Evolutionary conservation across 1,140 invertebrate species (phyloP), one percentile per base, ranked within the genome.

Genomic region (Drosophila tsacasi): DNA sequence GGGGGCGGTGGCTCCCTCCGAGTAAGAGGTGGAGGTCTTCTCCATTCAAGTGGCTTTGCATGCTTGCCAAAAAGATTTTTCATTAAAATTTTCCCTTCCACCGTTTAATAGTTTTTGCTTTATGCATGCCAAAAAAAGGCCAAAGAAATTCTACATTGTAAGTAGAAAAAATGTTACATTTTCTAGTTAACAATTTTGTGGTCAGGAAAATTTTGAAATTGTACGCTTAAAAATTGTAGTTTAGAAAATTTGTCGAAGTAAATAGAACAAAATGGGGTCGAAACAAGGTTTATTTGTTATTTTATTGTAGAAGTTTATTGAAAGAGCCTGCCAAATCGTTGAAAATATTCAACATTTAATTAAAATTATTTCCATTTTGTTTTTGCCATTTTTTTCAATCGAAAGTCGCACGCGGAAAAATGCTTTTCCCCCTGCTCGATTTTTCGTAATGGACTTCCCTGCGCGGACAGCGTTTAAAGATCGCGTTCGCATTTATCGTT

Each of bases 51-150:
- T 90, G 81, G 66, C 73, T 81, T 67, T 79, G 68, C 76, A 76
- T 86, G 58, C 77, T 65, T 59, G 35, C 66, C 60, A 32, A 75
- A 75, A 79, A 82, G 86, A 90, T 85, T 90, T 90, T 90, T 90
- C 85, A 90, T 90, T 90, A 91, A 85, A 90, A 91, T 76, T 85
- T 66, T 64, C 77, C 72, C 71, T 71, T 69, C 74, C 72, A 69
- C 55, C 67, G 75, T 59, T 68, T 74, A 82, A 90, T 90, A 91
- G 82, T 82, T 79, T 75, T 49, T 35, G 42, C 21, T 58, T 55
- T 40, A 46, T 61, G 49, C 58, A 49, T n/a, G 54, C 9, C 35
- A 57, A 23, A 23, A 42, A 49, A 49, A 17, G 35, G 40, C 46
- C 35, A 25, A 40, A 58, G 50, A 69, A 71, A 65, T 81, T 81